Percentiles rank a stretch among this genome's conserved stretches.
phyloP scores from a whole-genome alignment of 2,797 vertebrate genomes.

The Tragelaphus oryx region DNA sequence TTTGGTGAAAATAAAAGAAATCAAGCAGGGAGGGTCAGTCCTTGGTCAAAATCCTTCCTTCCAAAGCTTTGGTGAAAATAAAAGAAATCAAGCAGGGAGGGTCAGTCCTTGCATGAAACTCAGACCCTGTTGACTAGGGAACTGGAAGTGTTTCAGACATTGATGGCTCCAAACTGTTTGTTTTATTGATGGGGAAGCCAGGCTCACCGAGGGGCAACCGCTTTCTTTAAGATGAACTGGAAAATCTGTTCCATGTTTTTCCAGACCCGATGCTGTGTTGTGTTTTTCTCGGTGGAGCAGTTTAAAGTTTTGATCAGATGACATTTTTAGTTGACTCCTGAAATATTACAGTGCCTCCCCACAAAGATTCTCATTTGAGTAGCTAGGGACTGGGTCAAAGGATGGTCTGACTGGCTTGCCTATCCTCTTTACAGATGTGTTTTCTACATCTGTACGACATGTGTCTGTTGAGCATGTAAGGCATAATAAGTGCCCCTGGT shows the following conservation, averaged over 20 bases:
- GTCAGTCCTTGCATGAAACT: neutral
- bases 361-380: neutral
- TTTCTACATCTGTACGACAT: neutral
- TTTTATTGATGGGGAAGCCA: neutral
- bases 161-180: neutral
- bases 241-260: neutral
- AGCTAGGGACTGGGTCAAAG: neutral
- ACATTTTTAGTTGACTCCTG: neutral
- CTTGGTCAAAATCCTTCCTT: constrained; percentile 1
- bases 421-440: neutral
- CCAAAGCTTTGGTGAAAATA: neutral
- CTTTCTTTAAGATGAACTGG: neutral
- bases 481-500: neutral
- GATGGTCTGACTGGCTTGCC: neutral
- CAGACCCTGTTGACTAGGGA: neutral
- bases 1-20: neutral
- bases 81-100: neutral
- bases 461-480: neutral
- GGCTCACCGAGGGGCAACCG: accelerated
- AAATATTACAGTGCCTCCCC: neutral
- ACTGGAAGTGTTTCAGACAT: neutral
- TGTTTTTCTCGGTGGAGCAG: neutral
- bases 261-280: neutral
- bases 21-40: neutral
- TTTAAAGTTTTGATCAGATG: neutral